phyloP scores from a whole-genome alignment of 1,140 invertebrate species.

The Polypedilum pembai region DNA sequence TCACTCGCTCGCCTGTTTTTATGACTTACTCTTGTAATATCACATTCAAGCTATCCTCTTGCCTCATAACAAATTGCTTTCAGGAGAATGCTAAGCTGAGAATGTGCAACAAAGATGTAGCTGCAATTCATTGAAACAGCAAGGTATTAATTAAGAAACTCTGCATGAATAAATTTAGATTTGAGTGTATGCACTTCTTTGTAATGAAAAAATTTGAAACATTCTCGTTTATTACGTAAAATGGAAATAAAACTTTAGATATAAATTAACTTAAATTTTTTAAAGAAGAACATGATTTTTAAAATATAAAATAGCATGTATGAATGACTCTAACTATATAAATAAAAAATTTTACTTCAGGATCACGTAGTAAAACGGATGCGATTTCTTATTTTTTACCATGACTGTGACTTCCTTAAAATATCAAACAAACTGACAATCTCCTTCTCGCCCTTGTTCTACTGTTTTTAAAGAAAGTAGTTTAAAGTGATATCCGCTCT shows the following conservation, averaged over 20 bases:
- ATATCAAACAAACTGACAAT: conserved; percentile 6
- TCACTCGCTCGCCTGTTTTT: not conserved
- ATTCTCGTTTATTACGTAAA: too few species aligned
- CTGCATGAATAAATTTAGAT: not conserved
- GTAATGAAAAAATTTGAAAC: not conserved
- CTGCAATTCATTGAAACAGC: conserved; percentile 21
- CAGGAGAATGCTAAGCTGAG: not conserved
- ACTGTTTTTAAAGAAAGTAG: not conserved
- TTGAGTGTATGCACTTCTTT: not conserved
- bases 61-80: conserved; percentile 22
- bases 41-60: not conserved
- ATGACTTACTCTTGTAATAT: conserved; percentile 6
- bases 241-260: too few species aligned
- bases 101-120: not conserved
- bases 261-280: too few species aligned
- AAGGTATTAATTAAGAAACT: conserved; percentile 23
- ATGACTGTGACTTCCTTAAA: conserved; percentile 17
- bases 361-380: conserved; percentile 9
- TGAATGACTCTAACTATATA: not conserved
- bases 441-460: not conserved
- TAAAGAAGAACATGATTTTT: too few species aligned
- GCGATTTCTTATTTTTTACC: not conserved
- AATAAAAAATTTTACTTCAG: not conserved
- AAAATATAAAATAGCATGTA: too few species aligned
- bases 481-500: not conserved